Percentiles rank a stretch among this genome's conserved stretches.
Conservation (phyloP, 1,140 invertebrate species). For the Eciton burchellii region DNA sequence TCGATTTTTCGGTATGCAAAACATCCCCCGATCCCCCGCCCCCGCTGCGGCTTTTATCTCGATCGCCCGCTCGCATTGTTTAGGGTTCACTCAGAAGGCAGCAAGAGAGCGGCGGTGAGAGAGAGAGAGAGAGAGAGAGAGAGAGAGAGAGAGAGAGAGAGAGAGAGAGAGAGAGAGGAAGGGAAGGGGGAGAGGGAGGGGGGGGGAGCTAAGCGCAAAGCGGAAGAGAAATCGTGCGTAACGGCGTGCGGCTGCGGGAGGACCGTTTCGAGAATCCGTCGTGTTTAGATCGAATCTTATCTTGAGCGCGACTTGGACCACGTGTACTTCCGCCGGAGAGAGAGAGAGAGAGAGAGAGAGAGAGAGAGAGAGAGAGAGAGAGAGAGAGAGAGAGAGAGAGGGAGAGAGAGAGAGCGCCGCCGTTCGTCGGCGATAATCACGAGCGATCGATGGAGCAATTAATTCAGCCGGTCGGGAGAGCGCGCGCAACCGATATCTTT, state of each 20-base stretch:
- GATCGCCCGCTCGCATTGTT: conserved; percentile 43
- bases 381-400: too few relatives aligned
- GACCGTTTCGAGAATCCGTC: conserved; percentile 44
- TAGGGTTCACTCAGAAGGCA: conserved; percentile 30
- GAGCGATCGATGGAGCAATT: neutral
- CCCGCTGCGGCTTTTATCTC: conserved; percentile 34
- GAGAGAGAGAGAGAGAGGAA: too few relatives aligned
- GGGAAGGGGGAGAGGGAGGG: neutral
- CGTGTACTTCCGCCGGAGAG: conserved; percentile 38
- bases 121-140: neutral
- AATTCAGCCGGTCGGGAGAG: neutral
- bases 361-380: too few relatives aligned
- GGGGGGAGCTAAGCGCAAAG: too few relatives aligned
- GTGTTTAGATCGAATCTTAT: conserved; percentile 48
- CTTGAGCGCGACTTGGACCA: conserved; percentile 19
- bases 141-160: too few relatives aligned
- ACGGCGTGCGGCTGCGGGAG: neutral
- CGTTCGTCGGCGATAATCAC: neutral
- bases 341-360: too few relatives aligned
- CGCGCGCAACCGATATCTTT: neutral
- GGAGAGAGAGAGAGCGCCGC: too few relatives aligned
- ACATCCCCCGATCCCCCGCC: neutral
- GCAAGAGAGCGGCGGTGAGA: too few relatives aligned
- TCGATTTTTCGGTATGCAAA: conserved; percentile 52
- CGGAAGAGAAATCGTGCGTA: too few relatives aligned